Conservation (phyloP, 2,797 vertebrate species). For the Loriculus beryllinus region DNA sequence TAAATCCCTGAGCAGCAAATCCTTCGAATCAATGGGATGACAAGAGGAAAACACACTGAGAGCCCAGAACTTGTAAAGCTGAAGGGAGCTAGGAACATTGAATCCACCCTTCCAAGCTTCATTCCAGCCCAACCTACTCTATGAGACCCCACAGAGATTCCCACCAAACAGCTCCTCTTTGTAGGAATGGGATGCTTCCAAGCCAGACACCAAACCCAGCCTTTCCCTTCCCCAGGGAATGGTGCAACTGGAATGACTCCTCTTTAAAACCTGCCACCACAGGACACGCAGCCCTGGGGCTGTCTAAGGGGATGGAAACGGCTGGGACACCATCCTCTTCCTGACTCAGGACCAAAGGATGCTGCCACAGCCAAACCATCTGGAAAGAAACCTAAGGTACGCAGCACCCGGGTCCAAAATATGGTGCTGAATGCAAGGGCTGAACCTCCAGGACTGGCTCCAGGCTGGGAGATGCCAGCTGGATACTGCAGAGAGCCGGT, state of each 20-base stretch:
- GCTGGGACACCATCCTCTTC: not conserved
- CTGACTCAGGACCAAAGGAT: not conserved
- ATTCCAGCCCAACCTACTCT: not conserved
- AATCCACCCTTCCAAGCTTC: not conserved
- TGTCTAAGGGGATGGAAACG: fast-evolving
- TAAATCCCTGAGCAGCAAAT: not conserved
- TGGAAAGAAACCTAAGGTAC: fast-evolving
- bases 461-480: fast-evolving
- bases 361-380: not conserved
- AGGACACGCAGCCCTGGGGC: fast-evolving
- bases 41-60: fast-evolving
- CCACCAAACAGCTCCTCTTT: not conserved
- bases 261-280: not conserved
- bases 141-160: fast-evolving
- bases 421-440: not conserved
- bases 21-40: fast-evolving
- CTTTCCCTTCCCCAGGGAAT: not conserved
- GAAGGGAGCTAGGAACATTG: fast-evolving
- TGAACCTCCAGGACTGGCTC: fast-evolving
- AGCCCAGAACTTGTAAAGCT: not conserved
- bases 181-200: not conserved
- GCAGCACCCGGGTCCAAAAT: fast-evolving
- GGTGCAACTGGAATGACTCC: not conserved
- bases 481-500: fast-evolving
- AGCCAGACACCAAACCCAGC: not conserved